Evolutionary conservation across 1,140 invertebrate species (phyloP), one percentile per base, ranked within the genome.

Genomic region (Magallana gigas): DNA sequence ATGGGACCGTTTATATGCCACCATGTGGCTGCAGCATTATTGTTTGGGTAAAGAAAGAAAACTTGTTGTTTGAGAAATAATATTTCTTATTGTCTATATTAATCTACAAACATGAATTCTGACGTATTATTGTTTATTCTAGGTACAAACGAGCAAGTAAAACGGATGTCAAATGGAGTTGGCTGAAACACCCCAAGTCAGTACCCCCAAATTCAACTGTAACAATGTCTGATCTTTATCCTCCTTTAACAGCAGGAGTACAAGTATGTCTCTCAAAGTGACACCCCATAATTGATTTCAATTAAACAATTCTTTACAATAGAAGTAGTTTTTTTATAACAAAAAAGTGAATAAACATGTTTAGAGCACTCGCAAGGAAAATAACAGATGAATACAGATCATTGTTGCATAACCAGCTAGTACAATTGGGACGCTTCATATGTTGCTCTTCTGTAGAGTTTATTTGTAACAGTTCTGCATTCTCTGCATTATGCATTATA

Each of bases 191-290:
- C 23, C 83, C 16, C n/a, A 88, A 88, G 64, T 88, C 87, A 59
- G 58, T 62, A 85, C 84, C 87, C 62, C 86, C 86, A 71, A 87
- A 84, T 59, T 57, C 82, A 58, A 85, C 84, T 56, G 29, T 84
- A 16, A 88, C 87, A 0, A 85, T 85, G 68, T 12, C 48, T 14
- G 71, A 81, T 56, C 59, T 88, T 16, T 88, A 85, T 85, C 84
- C 83, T 18, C 82, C 86, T n/a, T 68, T 59, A 87, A 48, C 62
- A 76, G 60, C 14, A 36, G 57, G 76, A 29, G 14, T 87, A 87
- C 82, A 87, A 60, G 86, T 87, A 85, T 71, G 64, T 57, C 23
- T 23, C 23, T 23, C 23, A 23, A 23, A 23, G 23, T 23, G 23
- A 23, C 23, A 23, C 23, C 23, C 23, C 23, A 23, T 23, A 23